Evolutionary conservation across 2,888 invertebrate species (phyloP).

Genomic region (Deilephila porcellus): DNA sequence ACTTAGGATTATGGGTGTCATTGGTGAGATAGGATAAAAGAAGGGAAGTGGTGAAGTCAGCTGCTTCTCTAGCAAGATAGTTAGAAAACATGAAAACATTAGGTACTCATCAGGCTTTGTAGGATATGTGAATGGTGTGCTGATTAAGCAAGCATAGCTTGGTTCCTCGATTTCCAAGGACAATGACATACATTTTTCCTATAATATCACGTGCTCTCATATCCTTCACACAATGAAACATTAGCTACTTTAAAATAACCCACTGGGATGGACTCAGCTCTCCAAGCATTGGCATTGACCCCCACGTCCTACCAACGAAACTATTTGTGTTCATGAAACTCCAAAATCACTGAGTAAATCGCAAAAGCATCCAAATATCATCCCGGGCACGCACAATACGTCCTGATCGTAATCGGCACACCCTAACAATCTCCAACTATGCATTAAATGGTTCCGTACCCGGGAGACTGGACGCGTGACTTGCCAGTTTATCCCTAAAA

Average conservation of each 20-base stretch:
- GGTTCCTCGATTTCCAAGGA: no score
- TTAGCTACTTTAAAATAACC: not conserved
- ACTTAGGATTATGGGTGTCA: no score
- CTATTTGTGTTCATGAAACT: not conserved
- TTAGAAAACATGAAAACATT: no score
- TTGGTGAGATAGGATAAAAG: no score
- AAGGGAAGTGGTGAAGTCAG: no score
- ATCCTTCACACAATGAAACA: no score
- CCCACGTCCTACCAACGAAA: not conserved
- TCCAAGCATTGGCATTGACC: not conserved
- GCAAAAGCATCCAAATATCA: conserved; percentile 23
- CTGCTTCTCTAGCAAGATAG: no score
- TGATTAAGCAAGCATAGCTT: no score
- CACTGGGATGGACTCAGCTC: not conserved
- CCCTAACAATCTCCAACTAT: conserved; percentile 72
- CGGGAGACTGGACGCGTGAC: conserved; percentile 80
- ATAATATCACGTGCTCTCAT: not conserved
- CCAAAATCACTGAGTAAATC: conserved; percentile 12
- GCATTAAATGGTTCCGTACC: conserved; percentile 72
- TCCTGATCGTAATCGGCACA: conserved; percentile 63
- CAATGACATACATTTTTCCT: not conserved
- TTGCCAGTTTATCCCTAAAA: conserved; percentile 68
- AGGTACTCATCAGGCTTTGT: no score
- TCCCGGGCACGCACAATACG: conserved; percentile 29
- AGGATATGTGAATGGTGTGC: no score